These are phyloP conservation scores for Falco punctatus DNA, from an alignment of 2,113 vertebrate genomes.

Conservation along the genomic window DNA sequence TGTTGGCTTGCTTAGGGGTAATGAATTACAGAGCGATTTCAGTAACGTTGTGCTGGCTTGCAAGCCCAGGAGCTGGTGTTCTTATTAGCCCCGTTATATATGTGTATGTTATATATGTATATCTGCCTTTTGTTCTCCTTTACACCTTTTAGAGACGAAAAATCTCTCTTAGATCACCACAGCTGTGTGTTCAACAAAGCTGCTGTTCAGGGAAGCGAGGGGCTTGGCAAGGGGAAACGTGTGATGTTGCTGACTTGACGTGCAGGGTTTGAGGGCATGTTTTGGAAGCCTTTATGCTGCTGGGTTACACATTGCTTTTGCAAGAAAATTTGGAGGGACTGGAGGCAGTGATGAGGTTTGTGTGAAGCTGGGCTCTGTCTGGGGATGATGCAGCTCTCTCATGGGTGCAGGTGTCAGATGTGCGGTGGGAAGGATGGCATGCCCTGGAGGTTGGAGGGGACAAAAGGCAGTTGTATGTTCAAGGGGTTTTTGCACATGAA, in stretches of 20 bases:
- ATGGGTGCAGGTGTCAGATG: not conserved
- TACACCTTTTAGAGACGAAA: not conserved
- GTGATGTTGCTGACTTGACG: not conserved
- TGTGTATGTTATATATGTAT: accelerated
- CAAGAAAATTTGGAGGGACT: not conserved
- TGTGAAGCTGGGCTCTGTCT: not conserved
- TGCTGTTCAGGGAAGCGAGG: accelerated
- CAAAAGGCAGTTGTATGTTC: accelerated
- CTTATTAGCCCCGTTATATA: not conserved
- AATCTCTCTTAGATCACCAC: not conserved
- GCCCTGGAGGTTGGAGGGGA: not conserved
- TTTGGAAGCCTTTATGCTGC: not conserved
- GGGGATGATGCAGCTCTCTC: not conserved
- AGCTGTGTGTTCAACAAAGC: not conserved
- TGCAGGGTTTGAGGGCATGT: not conserved
- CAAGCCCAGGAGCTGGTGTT: not conserved
- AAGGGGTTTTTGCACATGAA: not conserved
- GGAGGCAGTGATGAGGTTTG: accelerated
- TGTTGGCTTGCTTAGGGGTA: not conserved
- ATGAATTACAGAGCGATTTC: accelerated
- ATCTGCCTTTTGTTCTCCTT: not conserved
- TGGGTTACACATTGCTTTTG: accelerated
- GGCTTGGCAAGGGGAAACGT: not conserved
- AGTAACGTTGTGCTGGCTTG: accelerated
- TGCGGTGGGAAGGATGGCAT: not conserved